Evolutionary conservation across 1,140 invertebrate genomes (phyloP), one percentile per base, ranked within the genome.

Genomic region (Marisa cornuarietis): DNA sequence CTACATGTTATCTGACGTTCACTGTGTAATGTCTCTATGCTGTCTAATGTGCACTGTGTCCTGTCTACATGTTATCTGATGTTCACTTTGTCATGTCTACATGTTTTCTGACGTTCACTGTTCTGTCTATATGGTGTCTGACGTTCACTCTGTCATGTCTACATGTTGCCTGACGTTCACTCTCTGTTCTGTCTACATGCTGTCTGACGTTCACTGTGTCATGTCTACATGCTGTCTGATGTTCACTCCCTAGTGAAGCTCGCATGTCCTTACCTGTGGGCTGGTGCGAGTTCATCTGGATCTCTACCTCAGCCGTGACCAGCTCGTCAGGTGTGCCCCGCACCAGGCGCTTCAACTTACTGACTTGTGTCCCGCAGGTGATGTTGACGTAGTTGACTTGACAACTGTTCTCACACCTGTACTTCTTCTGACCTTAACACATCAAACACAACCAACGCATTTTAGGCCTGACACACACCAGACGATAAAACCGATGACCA

Each of bases 361-460:
- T 83, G 49, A 84, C 78, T 51, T 77, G 82, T 24, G 82, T 78
- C 22, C 79, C 84, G 71, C 82, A 86, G 31, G 79, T 79, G 49
- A 85, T 71, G 69, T 82, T 81, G 26, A 86, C 76, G 52, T 75
- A 79, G 72, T 85, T 86, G 6, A 87, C 74, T 6, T 83, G 78
- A 79, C 89, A 90, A 18, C 73, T 82, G 9, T 84, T 80, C 9
- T 81, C 80, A 77, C 89, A 90, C 79, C 85, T 86, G 76, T 83
- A 89, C 51, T 83, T 85, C 72, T 88, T 87, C 65, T 87, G 81
- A 66, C 79, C 88, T 88, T 31, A 78, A 74, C 8, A 66, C n/a
- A 69, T n/a, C 54, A 66, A 80, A 61, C 3, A 42, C 16, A n/a
- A n/a, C 58, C 26, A 51, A 54, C 24, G 13, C 22, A 75, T 6